phyloP scores from a whole-genome alignment of 2,797 vertebrate genomes.

The Haliaeetus albicilla region DNA sequence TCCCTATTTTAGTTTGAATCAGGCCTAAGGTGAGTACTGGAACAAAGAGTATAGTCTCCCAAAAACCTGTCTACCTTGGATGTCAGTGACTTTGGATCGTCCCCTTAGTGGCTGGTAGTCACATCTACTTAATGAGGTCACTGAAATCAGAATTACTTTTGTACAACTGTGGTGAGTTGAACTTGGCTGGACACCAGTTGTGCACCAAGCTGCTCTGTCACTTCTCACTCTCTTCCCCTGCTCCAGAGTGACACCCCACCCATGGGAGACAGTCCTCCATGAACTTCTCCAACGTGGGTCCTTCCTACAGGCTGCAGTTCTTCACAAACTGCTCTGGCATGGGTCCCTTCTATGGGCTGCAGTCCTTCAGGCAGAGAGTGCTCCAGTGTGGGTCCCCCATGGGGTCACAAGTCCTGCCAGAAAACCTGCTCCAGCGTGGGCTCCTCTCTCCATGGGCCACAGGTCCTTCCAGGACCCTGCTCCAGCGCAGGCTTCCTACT shows the following conservation, averaged over 20 bases:
- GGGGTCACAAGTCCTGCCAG: neutral
- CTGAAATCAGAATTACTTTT: neutral
- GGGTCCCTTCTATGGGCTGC: neutral
- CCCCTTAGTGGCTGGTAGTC: neutral
- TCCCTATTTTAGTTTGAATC: neutral
- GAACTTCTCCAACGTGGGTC: neutral
- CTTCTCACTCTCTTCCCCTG: neutral
- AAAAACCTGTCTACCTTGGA: neutral
- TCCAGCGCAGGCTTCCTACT: accelerated
- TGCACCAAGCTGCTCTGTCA: neutral
- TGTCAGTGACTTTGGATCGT: neutral
- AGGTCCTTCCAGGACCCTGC: neutral
- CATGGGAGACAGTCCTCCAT: neutral
- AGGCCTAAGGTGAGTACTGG: neutral
- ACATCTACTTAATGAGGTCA: neutral
- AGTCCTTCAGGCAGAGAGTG: neutral
- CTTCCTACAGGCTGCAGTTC: neutral
- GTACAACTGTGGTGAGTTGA: neutral
- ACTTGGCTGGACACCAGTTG: neutral
- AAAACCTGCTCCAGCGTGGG: neutral
- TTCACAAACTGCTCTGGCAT: neutral
- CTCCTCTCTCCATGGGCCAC: neutral
- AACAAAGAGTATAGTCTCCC: neutral
- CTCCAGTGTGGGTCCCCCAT: accelerated
- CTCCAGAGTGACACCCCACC: neutral